Conservation (phyloP, 2,888 invertebrate species). For the Doris montereyensis region DNA sequence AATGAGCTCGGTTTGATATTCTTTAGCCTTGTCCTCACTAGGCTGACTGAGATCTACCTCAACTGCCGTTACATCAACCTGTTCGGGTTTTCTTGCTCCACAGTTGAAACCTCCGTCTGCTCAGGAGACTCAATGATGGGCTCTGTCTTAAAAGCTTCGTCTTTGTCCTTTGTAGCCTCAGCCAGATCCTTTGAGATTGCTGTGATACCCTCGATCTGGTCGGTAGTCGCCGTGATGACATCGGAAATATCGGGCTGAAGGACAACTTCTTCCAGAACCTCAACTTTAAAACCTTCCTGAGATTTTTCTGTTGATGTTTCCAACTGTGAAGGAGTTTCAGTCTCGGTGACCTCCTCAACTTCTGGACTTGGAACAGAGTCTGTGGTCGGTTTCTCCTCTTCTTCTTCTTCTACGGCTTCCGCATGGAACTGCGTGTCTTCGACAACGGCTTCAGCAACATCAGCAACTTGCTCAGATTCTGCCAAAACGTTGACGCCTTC, state of each 20-base stretch:
- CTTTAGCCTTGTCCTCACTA: slow-evolving; percentile 39
- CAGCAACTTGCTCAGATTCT: slow-evolving; percentile 32
- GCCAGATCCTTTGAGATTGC: slow-evolving; percentile 13
- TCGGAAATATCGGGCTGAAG: slow-evolving; percentile 16
- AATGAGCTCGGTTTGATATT: slow-evolving; percentile 31
- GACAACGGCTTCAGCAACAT: slow-evolving; percentile 33
- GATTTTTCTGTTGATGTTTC: slow-evolving; percentile 40
- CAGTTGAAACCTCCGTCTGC: slow-evolving; percentile 18
- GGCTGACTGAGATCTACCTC: slow-evolving; percentile 42
- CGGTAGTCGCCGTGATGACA: slow-evolving; percentile 10
- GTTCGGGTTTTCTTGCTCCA: slow-evolving; percentile 1
- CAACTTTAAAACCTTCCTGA: slow-evolving; percentile 3
- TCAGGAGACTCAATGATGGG: slow-evolving; percentile 14
- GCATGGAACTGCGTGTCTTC: slow-evolving; percentile 46
- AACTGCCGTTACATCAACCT: slow-evolving; percentile 39
- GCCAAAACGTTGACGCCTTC: slow-evolving; percentile 32
- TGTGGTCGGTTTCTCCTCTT: slow-evolving; percentile 19
- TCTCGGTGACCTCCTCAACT: not conserved
- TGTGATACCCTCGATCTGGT: slow-evolving; percentile 15
- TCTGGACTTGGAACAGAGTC: slow-evolving; percentile 12
- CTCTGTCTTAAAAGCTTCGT: slow-evolving; percentile 27
- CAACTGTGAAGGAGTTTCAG: slow-evolving; percentile 43
- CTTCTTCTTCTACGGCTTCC: slow-evolving; percentile 41
- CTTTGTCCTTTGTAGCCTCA: slow-evolving; percentile 12
- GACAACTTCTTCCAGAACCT: slow-evolving; percentile 2